Evolutionary conservation across 1,140 invertebrate genomes (phyloP), one percentile per base, ranked within the genome.

Genomic region (Neodiprion virginianus): DNA sequence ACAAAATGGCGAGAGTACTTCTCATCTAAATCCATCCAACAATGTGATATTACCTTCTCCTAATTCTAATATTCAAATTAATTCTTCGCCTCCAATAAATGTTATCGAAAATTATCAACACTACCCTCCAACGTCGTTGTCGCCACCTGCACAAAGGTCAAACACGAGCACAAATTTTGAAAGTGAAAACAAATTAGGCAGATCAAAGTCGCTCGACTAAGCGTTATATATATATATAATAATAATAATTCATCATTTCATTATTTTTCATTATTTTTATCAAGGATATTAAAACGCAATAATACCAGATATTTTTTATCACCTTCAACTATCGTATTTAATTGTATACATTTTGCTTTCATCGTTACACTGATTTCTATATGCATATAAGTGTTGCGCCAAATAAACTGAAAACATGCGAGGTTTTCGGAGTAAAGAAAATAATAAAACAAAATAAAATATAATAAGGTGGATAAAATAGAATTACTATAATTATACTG

Each of bases 1-100:
- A 69, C 67, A 47, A 47, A 50, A 74, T 40, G 71, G 23, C 67
- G 71, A 17, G 53, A 65, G 48, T 12, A 65, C 71, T 53, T 67
- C 73, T 79, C 82, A 86, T 84, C 86, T 83, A 77, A 88, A 83
- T 88, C 87, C 87, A 87, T 88, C 87, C 87, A 87, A 84, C 79
- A 87, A 87, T 88, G 86, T 87, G 86, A 88, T 88, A 88, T 85
- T 84, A 85, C 82, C 81, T 77, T 79, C 74, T 71, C 77, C 75
- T 66, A 78, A 81, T 80, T 82, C 21, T 69, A 69, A 69, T 82
- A 7, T 61, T 61, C 11, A 61, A 61, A 61, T 61, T 14, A 61
- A 61, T 61, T 61, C 53, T 61, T 61, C 23, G 1, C 67, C 67
- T 69, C 67, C 67, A 14, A 69, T 69, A 69, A 69, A 23, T 21